Conservation (phyloP, 2,888 invertebrate species). For the Shargacucullia verbasci region DNA sequence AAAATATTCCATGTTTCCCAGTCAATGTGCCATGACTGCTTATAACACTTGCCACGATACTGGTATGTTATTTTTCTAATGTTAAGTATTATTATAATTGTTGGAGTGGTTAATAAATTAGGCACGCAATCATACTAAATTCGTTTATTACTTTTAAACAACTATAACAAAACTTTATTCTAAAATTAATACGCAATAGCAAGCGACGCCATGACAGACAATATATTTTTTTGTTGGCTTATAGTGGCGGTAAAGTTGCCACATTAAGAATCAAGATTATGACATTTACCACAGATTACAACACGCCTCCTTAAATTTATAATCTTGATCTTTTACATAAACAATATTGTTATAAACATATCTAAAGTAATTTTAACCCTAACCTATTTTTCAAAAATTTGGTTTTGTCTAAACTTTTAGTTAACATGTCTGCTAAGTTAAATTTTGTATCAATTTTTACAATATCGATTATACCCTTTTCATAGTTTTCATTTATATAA, state of each 20-base stretch:
- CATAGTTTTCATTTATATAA: slow-evolving; percentile 14
- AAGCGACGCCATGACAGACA: no score
- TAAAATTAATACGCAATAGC: no score
- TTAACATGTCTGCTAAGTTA: slow-evolving; percentile 9
- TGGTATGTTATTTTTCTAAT: slow-evolving; percentile 59
- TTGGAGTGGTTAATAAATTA: no score
- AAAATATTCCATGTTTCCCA: slow-evolving; percentile 73
- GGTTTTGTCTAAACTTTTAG: slow-evolving; percentile 1
- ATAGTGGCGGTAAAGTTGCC: background rate
- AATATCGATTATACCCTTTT: slow-evolving; percentile 11
- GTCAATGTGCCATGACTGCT: slow-evolving; percentile 67
- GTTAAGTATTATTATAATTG: no score
- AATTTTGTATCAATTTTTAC: slow-evolving; percentile 4
- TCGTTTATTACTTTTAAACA: no score
- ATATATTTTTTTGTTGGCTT: no score
- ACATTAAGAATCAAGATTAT: no score
- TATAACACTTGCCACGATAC: slow-evolving; percentile 65
- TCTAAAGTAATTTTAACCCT: slow-evolving; percentile 50
- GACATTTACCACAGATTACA: background rate
- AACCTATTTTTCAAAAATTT: slow-evolving; percentile 8
- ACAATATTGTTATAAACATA: slow-evolving; percentile 1
- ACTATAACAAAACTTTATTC: no score
- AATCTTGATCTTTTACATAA: slow-evolving; percentile 1
- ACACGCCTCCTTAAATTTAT: slow-evolving; percentile 1
- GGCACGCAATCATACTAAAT: background rate